phyloP scores from a whole-genome alignment of 2,888 invertebrate genomes.

The Chloromyia formosa region DNA sequence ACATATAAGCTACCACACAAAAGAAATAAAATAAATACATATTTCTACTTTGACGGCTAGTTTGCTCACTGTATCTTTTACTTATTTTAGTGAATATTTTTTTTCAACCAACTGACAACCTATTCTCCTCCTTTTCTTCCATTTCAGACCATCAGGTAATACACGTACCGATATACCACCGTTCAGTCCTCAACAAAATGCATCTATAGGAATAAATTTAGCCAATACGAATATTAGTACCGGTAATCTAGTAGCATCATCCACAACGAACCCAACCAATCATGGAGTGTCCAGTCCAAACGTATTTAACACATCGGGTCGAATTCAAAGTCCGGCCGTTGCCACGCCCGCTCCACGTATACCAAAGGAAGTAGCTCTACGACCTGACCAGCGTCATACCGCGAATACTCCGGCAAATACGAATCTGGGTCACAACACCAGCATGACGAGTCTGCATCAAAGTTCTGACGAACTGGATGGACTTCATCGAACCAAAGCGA shows the following conservation, averaged over 20 bases:
- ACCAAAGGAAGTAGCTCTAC: conserved; percentile 62
- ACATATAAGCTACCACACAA: too few relatives aligned
- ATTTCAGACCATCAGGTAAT: conserved; percentile 66
- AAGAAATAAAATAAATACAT: too few relatives aligned
- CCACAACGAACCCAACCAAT: conserved; percentile 16
- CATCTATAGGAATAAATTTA: conserved; percentile 49
- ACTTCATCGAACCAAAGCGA: conserved; percentile 32
- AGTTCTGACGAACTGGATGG: conserved; percentile 20
- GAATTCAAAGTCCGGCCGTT: conserved; percentile 60
- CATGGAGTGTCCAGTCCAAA: conserved; percentile 46
- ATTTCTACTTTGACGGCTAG: too few relatives aligned
- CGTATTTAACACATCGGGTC: conserved; percentile 52
- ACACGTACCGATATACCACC: conserved; percentile 63
- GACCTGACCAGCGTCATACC: conserved; percentile 51
- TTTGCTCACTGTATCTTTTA: too few relatives aligned
- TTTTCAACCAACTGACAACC: too few relatives aligned
- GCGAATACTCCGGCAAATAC: conserved; percentile 46
- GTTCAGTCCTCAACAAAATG: conserved; percentile 56
- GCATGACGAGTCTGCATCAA: conserved; percentile 17
- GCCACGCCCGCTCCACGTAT: conserved; percentile 61
- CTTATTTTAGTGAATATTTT: too few relatives aligned
- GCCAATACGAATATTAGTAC: conserved; percentile 25
- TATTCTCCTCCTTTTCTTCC: too few relatives aligned
- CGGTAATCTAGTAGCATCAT: conserved; percentile 28
- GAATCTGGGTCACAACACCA: conserved; percentile 44